These are phyloP conservation scores for Mamestra brassicae DNA, from an alignment of 2,888 invertebrate genomes.

Conservation along the genomic window DNA sequence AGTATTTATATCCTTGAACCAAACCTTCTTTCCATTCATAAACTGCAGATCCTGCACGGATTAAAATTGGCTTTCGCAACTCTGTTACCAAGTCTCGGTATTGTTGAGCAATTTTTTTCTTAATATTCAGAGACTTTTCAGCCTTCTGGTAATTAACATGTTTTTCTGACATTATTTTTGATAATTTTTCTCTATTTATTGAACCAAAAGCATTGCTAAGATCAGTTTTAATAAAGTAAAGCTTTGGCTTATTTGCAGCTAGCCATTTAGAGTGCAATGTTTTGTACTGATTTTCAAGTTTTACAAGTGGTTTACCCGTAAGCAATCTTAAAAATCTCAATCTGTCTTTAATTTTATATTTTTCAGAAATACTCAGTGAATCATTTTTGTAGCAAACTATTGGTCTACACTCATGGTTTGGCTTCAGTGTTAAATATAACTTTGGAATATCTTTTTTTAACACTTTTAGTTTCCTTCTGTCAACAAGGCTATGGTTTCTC, in stretches of 20 bases:
- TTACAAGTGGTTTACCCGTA: constrained; percentile 70
- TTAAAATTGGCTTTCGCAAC: constrained; percentile 80
- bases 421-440: constrained; percentile 82
- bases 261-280: constrained; percentile 79
- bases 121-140: constrained; percentile 74
- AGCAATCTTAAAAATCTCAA: constrained; percentile 78
- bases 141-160: constrained; percentile 75
- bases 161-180: constrained; percentile 79
- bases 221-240: constrained; percentile 88
- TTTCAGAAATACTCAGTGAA: constrained; percentile 69
- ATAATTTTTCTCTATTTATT: constrained; percentile 80
- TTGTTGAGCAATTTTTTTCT: constrained; percentile 78
- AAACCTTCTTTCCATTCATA: constrained; percentile 87
- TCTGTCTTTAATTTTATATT: constrained; percentile 82
- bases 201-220: constrained; percentile 88
- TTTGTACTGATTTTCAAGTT: constrained; percentile 78
- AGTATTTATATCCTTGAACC: constrained; percentile 88
- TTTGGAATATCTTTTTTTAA: constrained; percentile 81
- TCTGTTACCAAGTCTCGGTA: constrained; percentile 83
- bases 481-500: constrained; percentile 69
- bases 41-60: constrained; percentile 86
- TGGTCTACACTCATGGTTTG: constrained; percentile 81
- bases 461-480: constrained; percentile 72
- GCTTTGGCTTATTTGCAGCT: constrained; percentile 77
- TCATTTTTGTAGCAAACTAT: constrained; percentile 84